Base-by-base conservation (phyloP, 2,888 invertebrate genomes). In the Catocala nupta region DNA sequence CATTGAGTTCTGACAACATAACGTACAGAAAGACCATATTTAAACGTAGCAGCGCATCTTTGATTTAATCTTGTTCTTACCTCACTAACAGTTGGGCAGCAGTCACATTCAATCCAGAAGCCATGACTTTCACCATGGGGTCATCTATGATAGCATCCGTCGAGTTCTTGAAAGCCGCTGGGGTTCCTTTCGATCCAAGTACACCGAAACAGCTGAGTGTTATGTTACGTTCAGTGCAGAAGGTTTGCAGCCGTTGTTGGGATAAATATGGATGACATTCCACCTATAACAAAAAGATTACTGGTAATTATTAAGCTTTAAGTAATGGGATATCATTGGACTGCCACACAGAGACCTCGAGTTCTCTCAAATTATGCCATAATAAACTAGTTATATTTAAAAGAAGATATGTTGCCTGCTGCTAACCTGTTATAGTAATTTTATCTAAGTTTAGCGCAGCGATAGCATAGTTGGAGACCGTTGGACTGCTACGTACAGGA, bases 251-350 rank as follows among this genome's bases (percentile, higher is more conserved):
- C 42, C 96, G 95, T 51, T 93, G 94, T 79, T 98, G 97, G 1
- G 91, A 95, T 43, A 97, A 90, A 84, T 97, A 97, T 0, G 97
- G 97, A 85, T 98, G 97, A 63, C 97, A 96, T 89, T 98, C 98
- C 68, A 97, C 94, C 96, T 97, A 86, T 5, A 73, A 70, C 11
- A 36, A 1, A 33, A 9, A 36, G 0, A 36, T 36, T 25, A 3
- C 25, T 25, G 4, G 25, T 25, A 3, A 25, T 25, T 25, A 25
- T 25, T 25, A 3, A 25, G 25, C 3, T 25, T 25, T 25, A 25
- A 25, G 4, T 3, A 25, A 25, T 3, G 25, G 25, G 4, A 25
- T 1, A 25, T 3, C 25, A 0, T 25, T 25, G 25, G 4, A 1
- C 25, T 25, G 25, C 25, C 25, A 25, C 25, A 4, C 25, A 25